Percentiles rank a stretch among this genome's conserved stretches.
Evolutionary conservation across 2,797 vertebrate genomes (phyloP).

Genomic region (Melanotaenia nigrans): DNA sequence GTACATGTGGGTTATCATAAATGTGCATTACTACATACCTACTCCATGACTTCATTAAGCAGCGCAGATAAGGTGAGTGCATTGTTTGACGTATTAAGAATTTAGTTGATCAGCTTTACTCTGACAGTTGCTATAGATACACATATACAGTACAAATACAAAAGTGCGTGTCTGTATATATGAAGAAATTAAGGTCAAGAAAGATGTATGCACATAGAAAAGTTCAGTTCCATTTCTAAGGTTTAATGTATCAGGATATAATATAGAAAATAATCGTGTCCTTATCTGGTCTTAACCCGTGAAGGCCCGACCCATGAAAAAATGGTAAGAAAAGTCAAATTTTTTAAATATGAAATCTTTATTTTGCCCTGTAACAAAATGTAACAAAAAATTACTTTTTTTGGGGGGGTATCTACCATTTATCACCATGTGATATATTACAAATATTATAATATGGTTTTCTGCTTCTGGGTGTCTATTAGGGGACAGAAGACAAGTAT

Average conservation of each 20-base stretch:
- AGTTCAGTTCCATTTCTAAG: background rate
- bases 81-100: slow-evolving; percentile 13
- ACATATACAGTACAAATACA: slow-evolving; percentile 15
- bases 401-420: too few relatives aligned
- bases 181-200: slow-evolving; percentile 14
- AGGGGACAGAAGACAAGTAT: too few relatives aligned
- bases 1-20: slow-evolving; percentile 64
- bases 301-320: too few relatives aligned
- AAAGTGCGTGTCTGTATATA: slow-evolving; percentile 13
- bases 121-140: slow-evolving; percentile 3
- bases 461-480: too few relatives aligned
- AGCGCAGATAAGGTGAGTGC: slow-evolving; percentile 43
- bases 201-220: background rate
- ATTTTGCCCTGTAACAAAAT: too few relatives aligned
- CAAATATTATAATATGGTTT: too few relatives aligned
- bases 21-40: slow-evolving; percentile 67
- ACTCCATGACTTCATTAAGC: slow-evolving; percentile 49
- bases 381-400: too few relatives aligned
- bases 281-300: background rate
- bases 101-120: slow-evolving; percentile 34
- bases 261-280: background rate
- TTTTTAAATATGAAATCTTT: too few relatives aligned
- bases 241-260: background rate
- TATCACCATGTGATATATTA: too few relatives aligned
- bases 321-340: too few relatives aligned